phyloP scores from a whole-genome alignment of 2,888 invertebrate genomes.

The Cylindroiulus punctatus region DNA sequence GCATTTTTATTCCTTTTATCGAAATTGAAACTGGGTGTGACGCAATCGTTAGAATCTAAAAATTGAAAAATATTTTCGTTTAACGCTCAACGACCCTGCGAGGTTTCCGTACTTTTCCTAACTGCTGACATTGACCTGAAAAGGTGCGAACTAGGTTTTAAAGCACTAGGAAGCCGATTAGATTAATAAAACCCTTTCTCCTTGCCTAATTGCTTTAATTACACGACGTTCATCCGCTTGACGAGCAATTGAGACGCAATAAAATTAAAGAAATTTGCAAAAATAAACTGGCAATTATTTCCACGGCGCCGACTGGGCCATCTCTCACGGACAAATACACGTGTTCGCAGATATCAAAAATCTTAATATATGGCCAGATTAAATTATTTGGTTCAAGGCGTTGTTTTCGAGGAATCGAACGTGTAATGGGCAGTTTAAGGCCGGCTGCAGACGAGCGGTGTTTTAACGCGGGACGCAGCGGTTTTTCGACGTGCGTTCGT shows the following conservation, averaged over 20 bases:
- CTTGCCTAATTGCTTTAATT: neutral
- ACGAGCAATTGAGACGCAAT: neutral
- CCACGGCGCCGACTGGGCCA: neutral
- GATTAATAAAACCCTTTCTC: neutral
- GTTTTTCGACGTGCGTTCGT: too few species aligned
- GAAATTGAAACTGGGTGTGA: too few species aligned
- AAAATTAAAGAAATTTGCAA: neutral
- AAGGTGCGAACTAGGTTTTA: neutral
- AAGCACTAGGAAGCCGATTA: neutral
- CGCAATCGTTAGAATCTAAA: neutral
- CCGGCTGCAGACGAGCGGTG: too few species aligned
- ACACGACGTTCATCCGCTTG: neutral
- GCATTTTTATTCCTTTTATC: too few species aligned
- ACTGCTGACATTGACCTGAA: conserved; percentile 16
- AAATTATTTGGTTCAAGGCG: conserved; percentile 24
- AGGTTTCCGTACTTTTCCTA: neutral
- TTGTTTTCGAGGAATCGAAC: neutral
- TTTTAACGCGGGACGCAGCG: too few species aligned
- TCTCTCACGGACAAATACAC: conserved; percentile 31
- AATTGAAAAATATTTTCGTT: neutral
- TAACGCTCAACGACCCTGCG: neutral
- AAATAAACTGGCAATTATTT: neutral
- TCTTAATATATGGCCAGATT: neutral
- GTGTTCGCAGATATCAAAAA: neutral
- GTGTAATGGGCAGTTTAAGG: neutral